Evolutionary conservation across 2,113 vertebrate genomes (phyloP).

Genomic region (Sialia sialis): DNA sequence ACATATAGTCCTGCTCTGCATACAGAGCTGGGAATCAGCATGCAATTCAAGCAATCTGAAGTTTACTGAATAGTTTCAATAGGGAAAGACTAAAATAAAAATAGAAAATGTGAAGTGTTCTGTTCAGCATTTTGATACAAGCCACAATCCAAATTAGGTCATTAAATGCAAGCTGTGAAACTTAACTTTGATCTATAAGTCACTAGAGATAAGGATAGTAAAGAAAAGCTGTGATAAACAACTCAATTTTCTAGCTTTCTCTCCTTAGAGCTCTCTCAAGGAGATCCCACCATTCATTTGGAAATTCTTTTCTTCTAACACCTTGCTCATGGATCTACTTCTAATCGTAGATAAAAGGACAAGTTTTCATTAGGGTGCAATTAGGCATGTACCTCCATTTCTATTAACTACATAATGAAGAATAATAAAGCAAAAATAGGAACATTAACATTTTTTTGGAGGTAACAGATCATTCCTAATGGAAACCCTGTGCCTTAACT

Average conservation of each 20-base stretch:
- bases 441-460: conserved; percentile 25
- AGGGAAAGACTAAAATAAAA: neutral
- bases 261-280: neutral
- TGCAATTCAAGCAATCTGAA: neutral
- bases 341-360: conserved; percentile 1
- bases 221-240: conserved; percentile 3
- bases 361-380: conserved; percentile 18
- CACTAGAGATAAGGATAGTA: neutral
- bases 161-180: conserved; percentile 21
- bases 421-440: conserved; percentile 33
- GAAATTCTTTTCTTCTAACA: neutral
- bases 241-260: neutral
- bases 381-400: neutral
- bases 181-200: conserved; percentile 13
- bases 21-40: neutral
- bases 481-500: neutral
- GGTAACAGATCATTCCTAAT: conserved; percentile 40
- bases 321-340: neutral
- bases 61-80: neutral
- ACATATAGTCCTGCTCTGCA: neutral
- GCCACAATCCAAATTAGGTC: neutral
- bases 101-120: neutral
- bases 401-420: conserved; percentile 13
- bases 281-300: neutral
- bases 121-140: neutral